Conservation (phyloP, 2,797 vertebrate species). For the Sardinella longiceps region DNA sequence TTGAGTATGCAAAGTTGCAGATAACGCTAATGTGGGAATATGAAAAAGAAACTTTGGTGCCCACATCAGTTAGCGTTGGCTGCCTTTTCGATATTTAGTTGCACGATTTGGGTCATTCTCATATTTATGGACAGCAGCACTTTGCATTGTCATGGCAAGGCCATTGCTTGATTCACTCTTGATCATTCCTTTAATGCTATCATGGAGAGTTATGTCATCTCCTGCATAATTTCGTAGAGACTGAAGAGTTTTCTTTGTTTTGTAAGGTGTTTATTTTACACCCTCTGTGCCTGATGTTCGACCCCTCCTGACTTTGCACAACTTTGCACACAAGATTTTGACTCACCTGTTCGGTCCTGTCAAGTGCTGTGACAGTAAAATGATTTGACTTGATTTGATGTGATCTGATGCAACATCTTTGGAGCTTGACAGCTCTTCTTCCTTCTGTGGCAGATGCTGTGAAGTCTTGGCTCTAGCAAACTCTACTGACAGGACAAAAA, state of each 20-base stretch:
- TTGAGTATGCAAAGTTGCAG: too few species aligned
- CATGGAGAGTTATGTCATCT: background rate
- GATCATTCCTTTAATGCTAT: too few species aligned
- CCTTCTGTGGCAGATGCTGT: background rate
- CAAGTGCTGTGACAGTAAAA: background rate
- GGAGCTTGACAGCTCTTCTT: background rate
- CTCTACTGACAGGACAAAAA: background rate
- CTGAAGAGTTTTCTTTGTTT: background rate
- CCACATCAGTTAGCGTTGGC: too few species aligned
- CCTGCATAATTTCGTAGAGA: background rate
- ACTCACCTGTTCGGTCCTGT: background rate
- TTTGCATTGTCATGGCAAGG: too few species aligned
- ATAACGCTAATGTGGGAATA: too few species aligned
- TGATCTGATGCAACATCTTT: background rate
- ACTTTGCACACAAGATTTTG: background rate
- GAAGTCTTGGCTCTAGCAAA: background rate
- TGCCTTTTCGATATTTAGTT: too few species aligned
- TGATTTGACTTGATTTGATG: slow-evolving; percentile 19
- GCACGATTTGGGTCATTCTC: too few species aligned
- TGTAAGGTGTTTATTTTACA: background rate
- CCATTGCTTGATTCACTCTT: too few species aligned
- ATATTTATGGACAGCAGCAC: too few species aligned
- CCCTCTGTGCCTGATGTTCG: background rate
- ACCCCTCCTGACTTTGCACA: background rate
- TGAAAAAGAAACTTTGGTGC: too few species aligned